These are phyloP conservation scores for Ophioderma brevispina DNA, from an alignment of 35 echinoderm and acorn worm species.

Conservation along the genomic window DNA sequence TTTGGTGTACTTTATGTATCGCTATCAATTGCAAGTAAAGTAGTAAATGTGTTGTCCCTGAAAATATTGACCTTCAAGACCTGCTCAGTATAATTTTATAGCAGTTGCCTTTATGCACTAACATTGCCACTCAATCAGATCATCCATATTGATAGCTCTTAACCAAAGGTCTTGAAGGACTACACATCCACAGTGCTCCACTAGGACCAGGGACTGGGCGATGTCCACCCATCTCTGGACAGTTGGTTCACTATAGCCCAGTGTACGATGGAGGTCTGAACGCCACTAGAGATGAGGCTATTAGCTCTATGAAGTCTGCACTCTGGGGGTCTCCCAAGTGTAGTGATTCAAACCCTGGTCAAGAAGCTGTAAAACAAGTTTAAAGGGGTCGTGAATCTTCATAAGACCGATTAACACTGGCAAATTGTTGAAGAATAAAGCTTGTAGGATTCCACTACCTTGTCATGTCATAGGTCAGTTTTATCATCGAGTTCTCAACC, in stretches of 20 bases:
- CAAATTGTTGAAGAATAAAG: too few relatives aligned
- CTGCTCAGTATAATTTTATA: too few relatives aligned
- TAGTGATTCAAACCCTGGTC: constrained; percentile 95
- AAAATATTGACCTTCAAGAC: too few relatives aligned
- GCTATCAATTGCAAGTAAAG: too few relatives aligned
- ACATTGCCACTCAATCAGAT: not conserved
- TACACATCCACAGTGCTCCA: constrained; percentile 31
- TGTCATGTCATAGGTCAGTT: too few relatives aligned
- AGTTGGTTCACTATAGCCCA: constrained; percentile 83
- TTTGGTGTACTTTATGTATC: too few relatives aligned
- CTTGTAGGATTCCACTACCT: too few relatives aligned
- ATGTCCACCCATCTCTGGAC: constrained; percentile 88
- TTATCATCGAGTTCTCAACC: too few relatives aligned
- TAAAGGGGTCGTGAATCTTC: not conserved
- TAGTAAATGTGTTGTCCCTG: too few relatives aligned
- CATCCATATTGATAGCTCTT: not conserved
- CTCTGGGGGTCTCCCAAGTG: constrained; percentile 99
- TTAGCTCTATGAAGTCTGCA: constrained; percentile 97
- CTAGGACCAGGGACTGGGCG: constrained; percentile 90
- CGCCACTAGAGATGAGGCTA: constrained; percentile 82
- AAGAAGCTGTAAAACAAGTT: constrained; percentile 46
- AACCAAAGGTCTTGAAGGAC: not conserved
- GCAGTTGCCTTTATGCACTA: too few relatives aligned
- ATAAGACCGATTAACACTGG: too few relatives aligned
- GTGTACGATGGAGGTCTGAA: constrained; percentile 87